Percentiles rank a stretch among this genome's conserved stretches.
phyloP scores from a whole-genome alignment of 2,888 invertebrate species.

The Gisinianus flammeolus region DNA sequence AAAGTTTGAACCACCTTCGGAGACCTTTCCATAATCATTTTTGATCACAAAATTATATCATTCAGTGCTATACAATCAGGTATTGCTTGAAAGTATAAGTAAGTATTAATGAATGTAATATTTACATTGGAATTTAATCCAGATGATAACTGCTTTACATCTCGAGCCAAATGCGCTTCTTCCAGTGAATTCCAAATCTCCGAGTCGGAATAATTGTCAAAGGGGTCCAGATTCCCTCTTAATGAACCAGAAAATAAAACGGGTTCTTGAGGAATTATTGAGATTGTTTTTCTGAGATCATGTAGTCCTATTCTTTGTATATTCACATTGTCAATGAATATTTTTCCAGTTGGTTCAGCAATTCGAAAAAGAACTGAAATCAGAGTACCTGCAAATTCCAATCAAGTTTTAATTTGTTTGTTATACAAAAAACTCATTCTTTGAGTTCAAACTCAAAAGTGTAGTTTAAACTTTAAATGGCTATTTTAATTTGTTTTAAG shows the following conservation, averaged over 20 bases:
- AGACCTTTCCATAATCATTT: constrained; percentile 49
- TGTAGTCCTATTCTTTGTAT: constrained; percentile 60
- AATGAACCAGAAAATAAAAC: constrained; percentile 46
- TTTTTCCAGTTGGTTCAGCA: constrained; percentile 71
- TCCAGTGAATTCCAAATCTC: constrained; percentile 51
- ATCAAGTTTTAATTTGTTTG: background rate
- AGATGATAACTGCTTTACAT: constrained; percentile 41
- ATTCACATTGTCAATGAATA: constrained; percentile 71
- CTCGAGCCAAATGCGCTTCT: constrained; percentile 47
- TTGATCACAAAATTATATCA: background rate
- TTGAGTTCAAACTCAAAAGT: too few species aligned
- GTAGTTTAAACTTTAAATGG: too few species aligned
- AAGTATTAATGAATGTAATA: background rate
- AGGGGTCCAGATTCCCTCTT: constrained; percentile 53
- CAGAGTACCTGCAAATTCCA: constrained; percentile 66
- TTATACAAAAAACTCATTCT: background rate
- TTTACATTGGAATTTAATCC: constrained; percentile 50
- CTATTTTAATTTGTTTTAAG: too few species aligned
- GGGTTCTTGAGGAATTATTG: constrained; percentile 51
- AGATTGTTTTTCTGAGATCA: constrained; percentile 52
- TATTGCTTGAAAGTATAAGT: background rate
- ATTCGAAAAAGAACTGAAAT: constrained; percentile 74
- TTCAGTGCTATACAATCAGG: background rate
- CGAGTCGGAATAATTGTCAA: constrained; percentile 44
- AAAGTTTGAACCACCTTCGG: constrained; percentile 79